Base-by-base conservation (phyloP, 2,797 vertebrate species). In the Onychomys arenicola region DNA sequence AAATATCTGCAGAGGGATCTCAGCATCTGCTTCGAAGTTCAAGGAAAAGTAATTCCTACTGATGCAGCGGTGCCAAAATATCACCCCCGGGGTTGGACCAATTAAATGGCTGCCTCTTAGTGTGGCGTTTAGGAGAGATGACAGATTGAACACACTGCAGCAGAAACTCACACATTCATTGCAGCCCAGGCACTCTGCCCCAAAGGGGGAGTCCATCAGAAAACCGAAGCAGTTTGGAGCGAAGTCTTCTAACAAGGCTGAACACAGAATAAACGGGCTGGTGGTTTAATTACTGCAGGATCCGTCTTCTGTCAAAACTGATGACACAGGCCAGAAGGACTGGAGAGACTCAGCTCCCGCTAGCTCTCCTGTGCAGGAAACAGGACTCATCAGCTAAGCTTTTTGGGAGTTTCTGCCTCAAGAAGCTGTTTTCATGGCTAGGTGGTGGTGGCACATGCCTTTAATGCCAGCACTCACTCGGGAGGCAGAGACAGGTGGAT, bases 21-120 rank as follows among this genome's bases (percentile, higher is more conserved):
- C 92, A 73, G 95, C 97, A 97, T 96, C 97, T 98, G 98, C 96
- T 94, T 19, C 49, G 37, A 94, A 93, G 96, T 97, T 96, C 96
- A 96, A 85, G 90, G 80, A 96, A 95, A 97, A 97, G 95, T 88
- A 94, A 97, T 94, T 97, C 94, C 92, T 97, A 95, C 94, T 96
- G 94, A 84, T 61, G 90, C 90, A 96, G 81, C 76, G 37, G 84
- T 69, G 90, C 96, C 96, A 96, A 97, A 97, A 96, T 96, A 92
- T 92, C 89, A 94, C 97, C 96, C 97, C 89, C 0, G 57, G 78
- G 97, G 94, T 95, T 97, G 93, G 96, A 91, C 95, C 96, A 95
- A 96, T 96, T 94, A 97, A 94, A 97, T 93, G 96, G 95, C 90
- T 95, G 95, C 95, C 95, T 92, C 96, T 91, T 93, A 81, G 78